Percentiles rank a stretch among this genome's conserved stretches.
Evolutionary conservation across 2,797 vertebrate genomes (phyloP).

Genomic region (Gallinago solitaria): DNA sequence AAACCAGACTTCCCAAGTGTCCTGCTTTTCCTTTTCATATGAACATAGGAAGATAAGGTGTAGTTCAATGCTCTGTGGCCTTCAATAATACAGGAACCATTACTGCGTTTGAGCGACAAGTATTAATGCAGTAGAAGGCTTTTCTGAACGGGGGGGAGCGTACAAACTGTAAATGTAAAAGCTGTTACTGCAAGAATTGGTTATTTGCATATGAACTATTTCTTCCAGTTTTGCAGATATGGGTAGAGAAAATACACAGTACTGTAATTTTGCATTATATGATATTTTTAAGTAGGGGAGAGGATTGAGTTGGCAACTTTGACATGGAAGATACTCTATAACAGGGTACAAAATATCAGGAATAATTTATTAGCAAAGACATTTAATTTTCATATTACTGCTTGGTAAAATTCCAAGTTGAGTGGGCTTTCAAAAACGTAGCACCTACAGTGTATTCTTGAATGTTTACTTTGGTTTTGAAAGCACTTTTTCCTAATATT

Average conservation of each 20-base stretch:
- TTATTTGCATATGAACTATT: slow-evolving; percentile 43
- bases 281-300: slow-evolving; percentile 58
- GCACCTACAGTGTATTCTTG: slow-evolving; percentile 58
- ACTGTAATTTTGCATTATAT: slow-evolving; percentile 61
- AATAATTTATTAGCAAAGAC: slow-evolving; percentile 65
- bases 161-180: background rate
- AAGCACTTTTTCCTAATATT: slow-evolving; percentile 74
- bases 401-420: slow-evolving; percentile 45
- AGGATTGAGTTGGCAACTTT: slow-evolving; percentile 35
- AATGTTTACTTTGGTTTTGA: slow-evolving; percentile 67
- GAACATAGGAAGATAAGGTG: slow-evolving; percentile 42
- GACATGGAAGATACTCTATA: slow-evolving; percentile 41
- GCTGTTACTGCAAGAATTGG: slow-evolving; percentile 44
- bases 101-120: slow-evolving; percentile 58
- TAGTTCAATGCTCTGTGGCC: slow-evolving; percentile 76
- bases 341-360: slow-evolving; percentile 72
- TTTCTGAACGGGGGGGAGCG: slow-evolving; percentile 29
- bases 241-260: slow-evolving; percentile 51
- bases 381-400: background rate
- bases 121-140: slow-evolving; percentile 48
- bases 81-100: slow-evolving; percentile 66
- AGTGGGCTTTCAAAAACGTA: slow-evolving; percentile 34
- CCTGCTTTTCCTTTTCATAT: slow-evolving; percentile 63
- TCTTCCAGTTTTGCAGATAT: slow-evolving; percentile 63
- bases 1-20: slow-evolving; percentile 70